Percentiles rank a stretch among this genome's conserved stretches.
Conservation (phyloP, 2,797 vertebrate species). For the Nyctibius grandis region DNA sequence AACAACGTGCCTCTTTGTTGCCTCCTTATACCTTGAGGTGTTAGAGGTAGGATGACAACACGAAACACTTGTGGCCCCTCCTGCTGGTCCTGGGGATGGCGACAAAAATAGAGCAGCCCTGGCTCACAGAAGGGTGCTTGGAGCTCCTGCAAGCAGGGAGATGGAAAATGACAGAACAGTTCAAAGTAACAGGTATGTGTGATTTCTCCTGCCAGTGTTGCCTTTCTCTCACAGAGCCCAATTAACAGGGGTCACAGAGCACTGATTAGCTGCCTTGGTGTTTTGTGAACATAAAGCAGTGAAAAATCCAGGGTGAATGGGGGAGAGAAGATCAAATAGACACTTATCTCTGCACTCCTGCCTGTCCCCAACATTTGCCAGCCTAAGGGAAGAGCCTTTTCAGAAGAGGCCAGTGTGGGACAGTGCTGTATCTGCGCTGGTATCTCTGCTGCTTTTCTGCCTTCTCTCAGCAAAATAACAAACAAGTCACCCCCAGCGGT, state of each 20-base stretch:
- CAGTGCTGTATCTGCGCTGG: neutral
- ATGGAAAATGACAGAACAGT: constrained; percentile 9
- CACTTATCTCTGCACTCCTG: constrained; percentile 46
- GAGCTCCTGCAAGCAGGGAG: constrained; percentile 3
- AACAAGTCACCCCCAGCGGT: neutral
- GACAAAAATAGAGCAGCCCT: neutral
- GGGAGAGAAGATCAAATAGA: constrained; percentile 50
- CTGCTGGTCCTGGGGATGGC: neutral
- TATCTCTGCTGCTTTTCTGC: constrained; percentile 40
- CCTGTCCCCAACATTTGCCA: constrained; percentile 32
- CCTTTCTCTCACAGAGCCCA: constrained; percentile 40
- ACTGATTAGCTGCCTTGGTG: constrained; percentile 38
- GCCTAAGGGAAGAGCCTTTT: constrained; percentile 19
- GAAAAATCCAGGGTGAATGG: constrained; percentile 35
- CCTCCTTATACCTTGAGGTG: neutral
- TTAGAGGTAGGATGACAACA: neutral
- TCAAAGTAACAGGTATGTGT: constrained; percentile 56
- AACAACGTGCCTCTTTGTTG: neutral
- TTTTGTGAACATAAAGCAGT: constrained; percentile 54
- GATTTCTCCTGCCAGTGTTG: constrained; percentile 38
- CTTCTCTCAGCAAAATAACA: constrained; percentile 25
- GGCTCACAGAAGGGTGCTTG: constrained; percentile 20
- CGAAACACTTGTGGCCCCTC: neutral
- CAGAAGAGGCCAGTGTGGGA: neutral
- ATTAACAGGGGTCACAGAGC: constrained; percentile 56